Evolutionary conservation across 2,888 invertebrate genomes (phyloP).

Genomic region (Rotaria socialis): DNA sequence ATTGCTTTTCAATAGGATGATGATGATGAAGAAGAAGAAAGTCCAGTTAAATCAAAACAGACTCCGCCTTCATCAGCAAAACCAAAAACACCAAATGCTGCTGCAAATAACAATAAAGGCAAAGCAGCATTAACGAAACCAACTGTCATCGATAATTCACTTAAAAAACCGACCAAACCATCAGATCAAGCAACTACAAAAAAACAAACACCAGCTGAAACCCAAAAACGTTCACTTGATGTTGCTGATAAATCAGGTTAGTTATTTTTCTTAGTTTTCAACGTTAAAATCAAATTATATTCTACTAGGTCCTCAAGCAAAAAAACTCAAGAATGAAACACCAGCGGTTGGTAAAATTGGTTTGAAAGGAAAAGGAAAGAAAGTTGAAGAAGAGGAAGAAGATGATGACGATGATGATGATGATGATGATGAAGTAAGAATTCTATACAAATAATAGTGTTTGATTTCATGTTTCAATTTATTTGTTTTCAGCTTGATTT

Average conservation of each 20-base stretch:
- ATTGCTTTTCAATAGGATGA: not conserved
- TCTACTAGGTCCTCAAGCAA: not conserved
- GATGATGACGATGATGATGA: not conserved
- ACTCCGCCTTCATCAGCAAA: not conserved
- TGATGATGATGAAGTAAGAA: slow-evolving; percentile 4
- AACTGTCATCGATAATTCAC: not conserved
- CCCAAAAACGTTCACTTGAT: not conserved
- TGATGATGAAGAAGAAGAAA: not conserved
- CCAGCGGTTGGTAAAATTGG: not conserved
- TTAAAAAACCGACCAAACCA: not conserved
- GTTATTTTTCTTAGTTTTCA: not conserved
- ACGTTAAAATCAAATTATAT: not conserved
- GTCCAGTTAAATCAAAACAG: not conserved
- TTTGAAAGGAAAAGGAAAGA: not conserved
- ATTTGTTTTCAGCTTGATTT: not conserved
- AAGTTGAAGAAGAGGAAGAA: not conserved
- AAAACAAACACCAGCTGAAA: not conserved
- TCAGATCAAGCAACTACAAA: not conserved
- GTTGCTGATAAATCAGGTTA: not conserved
- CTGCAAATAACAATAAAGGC: not conserved
- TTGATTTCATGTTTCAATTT: no score
- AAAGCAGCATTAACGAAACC: not conserved
- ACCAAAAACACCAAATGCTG: not conserved
- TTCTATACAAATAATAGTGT: not conserved
- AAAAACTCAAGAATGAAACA: not conserved